Evolutionary conservation across 2,797 vertebrate species (phyloP).

Genomic region (Notoglanidium macrostoma): DNA sequence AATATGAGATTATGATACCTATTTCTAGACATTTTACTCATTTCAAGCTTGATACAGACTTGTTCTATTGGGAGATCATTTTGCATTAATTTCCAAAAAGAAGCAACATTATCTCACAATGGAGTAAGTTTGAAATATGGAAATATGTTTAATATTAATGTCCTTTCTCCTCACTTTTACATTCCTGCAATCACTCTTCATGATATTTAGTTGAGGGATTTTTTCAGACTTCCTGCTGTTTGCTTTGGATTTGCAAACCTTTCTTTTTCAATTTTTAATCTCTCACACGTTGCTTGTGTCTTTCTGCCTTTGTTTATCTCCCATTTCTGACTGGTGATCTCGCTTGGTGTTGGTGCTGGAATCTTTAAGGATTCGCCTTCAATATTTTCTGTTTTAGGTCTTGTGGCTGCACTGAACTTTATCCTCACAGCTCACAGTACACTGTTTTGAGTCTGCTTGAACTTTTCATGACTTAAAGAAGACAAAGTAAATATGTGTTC

Average conservation of each 20-base stretch:
- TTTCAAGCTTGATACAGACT: background rate
- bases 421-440: background rate
- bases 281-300: background rate
- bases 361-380: background rate
- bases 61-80: background rate
- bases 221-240: background rate
- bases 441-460: background rate
- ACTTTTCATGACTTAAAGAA: background rate
- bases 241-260: background rate
- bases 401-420: background rate
- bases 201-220: background rate
- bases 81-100: background rate
- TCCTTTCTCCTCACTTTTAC: background rate
- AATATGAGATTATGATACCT: background rate
- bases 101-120: background rate
- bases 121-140: background rate
- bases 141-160: background rate
- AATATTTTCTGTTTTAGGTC: slow-evolving; percentile 5
- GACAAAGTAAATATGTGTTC: background rate
- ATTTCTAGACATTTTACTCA: background rate
- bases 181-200: background rate
- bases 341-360: background rate
- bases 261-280: background rate
- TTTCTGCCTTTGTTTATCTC: slow-evolving; percentile 10
- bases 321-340: background rate